Evolutionary conservation across 1,140 invertebrate genomes (phyloP).

Genomic region (Drosophila ananassae): DNA sequence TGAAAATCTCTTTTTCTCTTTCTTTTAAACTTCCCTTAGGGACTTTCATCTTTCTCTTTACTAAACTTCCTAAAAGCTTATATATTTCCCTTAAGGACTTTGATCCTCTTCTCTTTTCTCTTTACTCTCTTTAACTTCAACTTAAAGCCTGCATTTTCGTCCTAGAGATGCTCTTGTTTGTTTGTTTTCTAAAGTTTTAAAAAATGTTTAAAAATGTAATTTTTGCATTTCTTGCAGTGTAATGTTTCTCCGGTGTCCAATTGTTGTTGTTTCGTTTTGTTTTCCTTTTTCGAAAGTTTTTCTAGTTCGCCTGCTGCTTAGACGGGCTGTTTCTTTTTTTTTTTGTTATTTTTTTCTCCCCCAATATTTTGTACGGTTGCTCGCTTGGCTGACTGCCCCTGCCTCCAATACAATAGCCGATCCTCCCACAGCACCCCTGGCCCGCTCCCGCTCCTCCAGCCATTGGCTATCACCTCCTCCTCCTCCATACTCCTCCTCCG

Average conservation of each 20-base stretch:
- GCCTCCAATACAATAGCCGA: not conserved
- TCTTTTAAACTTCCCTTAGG: too few species aligned
- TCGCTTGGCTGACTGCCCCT: constrained; percentile 22
- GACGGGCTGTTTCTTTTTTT: constrained; percentile 10
- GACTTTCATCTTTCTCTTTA: too few species aligned
- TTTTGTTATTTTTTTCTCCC: constrained; percentile 24
- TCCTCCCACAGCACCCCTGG: not conserved
- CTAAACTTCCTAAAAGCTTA: too few species aligned
- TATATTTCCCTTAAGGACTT: too few species aligned
- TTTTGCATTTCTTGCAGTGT: not conserved
- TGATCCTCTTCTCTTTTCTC: too few species aligned
- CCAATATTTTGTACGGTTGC: constrained; percentile 43
- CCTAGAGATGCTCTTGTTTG: too few species aligned
- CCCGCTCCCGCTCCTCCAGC: not conserved
- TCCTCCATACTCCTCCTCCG: constrained; percentile 2
- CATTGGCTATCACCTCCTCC: constrained; percentile 5
- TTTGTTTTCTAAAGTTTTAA: too few species aligned
- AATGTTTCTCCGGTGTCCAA: not conserved
- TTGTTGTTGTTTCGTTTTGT: constrained; percentile 22
- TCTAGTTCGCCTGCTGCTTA: constrained; percentile 42
- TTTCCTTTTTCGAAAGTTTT: constrained; percentile 67
- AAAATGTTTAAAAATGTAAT: too few species aligned
- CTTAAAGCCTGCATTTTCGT: too few species aligned
- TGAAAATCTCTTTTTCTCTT: too few species aligned
- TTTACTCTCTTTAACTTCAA: too few species aligned